Evolutionary conservation across 2,888 invertebrate genomes (phyloP).

Genomic region (Ichneumoninae sp.): DNA sequence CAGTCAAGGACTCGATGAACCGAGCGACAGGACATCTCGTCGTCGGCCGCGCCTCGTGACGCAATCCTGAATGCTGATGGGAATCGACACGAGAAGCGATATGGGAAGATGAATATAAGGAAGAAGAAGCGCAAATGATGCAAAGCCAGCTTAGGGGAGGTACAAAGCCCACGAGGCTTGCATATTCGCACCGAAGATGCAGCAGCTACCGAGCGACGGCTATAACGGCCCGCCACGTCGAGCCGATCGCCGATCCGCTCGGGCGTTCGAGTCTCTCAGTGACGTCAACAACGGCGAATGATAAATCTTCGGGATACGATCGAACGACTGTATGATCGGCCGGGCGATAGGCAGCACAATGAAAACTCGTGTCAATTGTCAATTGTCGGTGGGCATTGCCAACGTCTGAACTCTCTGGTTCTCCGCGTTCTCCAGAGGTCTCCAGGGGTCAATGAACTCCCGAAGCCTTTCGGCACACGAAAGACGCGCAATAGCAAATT

Average conservation of each 20-base stretch:
- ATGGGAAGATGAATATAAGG: conserved; percentile 25
- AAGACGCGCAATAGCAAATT: background rate
- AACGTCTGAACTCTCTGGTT: background rate
- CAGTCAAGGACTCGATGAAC: background rate
- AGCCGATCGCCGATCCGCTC: conserved; percentile 2
- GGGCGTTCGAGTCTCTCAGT: conserved; percentile 12
- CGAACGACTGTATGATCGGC: conserved; percentile 20
- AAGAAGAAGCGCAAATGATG: conserved; percentile 11
- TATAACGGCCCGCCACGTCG: background rate
- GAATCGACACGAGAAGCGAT: conserved; percentile 19
- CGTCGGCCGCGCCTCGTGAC: conserved; percentile 27
- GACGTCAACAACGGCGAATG: conserved; percentile 24
- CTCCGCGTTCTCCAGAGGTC: background rate
- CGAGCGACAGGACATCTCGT: background rate
- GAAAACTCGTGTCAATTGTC: conserved; percentile 13
- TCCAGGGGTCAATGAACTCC: conserved; percentile 3
- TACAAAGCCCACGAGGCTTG: conserved; percentile 12
- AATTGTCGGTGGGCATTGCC: background rate
- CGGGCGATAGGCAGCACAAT: conserved; percentile 19
- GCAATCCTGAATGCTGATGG: conserved; percentile 27
- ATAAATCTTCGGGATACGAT: conserved; percentile 12
- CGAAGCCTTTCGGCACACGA: background rate
- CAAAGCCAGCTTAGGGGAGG: conserved; percentile 16
- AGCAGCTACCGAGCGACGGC: conserved; percentile 14
- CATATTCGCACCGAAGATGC: conserved; percentile 16